Evolutionary conservation across 2,113 vertebrate species (phyloP), one percentile per base, ranked within the genome.

Genomic region (Protomyctophum bolini): DNA sequence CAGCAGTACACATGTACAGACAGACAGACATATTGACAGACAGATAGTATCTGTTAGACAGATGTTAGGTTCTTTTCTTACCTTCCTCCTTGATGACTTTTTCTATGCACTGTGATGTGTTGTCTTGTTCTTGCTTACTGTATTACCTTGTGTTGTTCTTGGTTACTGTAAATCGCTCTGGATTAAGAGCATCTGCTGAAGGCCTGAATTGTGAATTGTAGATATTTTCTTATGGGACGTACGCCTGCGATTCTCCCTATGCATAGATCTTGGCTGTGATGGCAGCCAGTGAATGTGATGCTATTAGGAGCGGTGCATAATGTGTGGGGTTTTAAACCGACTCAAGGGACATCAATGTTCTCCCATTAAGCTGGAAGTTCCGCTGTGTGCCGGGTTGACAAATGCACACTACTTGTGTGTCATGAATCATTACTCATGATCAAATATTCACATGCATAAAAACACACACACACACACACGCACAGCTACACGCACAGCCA

Each of bases 251-350:
- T 61, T 54, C 72, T 55, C 62, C 61, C 57, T 0, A 0, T 66
- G 79, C 55, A 15, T 8, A 67, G 62, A 6, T 41, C 58, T 14
- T 28, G 62, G 55, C 65, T 70, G 59, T 52, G 64, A 64, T 66
- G 58, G 67, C 41, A 67, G 21, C 21, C 21, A 21, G 28, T 75
- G 70, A 79, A 46, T 81, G 57, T 87, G 88, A 87, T 79, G 70
- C 75, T 84, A 76, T 86, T 88, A 83, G 77, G 48, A 76, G 59
- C 72, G 51, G 85, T 70, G 77, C 81, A 73, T 80, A 52, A 87
- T 84, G 83, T 86, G 76, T 83, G 73, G 76, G 70, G 72, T 63
- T 58, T 80, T 88, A 86, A 85, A 77, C 75, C 56, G 69, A 75
- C 69, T 87, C 72, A 72, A 65, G 66, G 68, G 73, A 73, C 83